Evolutionary conservation across 2,888 invertebrate species (phyloP), one percentile per base, ranked within the genome.

Genomic region (Drosophila prolongata): DNA sequence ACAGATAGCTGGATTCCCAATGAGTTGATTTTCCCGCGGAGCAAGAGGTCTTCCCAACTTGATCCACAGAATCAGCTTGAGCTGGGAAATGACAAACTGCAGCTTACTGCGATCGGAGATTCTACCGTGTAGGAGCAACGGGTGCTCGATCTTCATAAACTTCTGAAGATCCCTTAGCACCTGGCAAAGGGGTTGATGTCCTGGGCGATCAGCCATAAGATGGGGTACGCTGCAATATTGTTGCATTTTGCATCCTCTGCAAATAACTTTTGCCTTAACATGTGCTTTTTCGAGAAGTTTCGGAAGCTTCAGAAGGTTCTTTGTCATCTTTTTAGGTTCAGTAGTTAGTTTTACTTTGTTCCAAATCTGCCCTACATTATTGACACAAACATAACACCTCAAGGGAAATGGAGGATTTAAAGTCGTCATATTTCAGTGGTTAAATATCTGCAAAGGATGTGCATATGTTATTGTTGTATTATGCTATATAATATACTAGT

Each of bases 171-270:
- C 66, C 2, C 64, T 66, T 0, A 89, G 55, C 0, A 94, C 93
- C 43, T 93, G 92, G 86, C 96, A 96, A 13, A 92, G 75, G 3
- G 83, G 83, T 77, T 94, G 94, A 88, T 96, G 96, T 0, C 90
- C 89, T 50, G 93, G 93, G 95, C 95, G 95, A 87, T 96, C 94
- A 40, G 93, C 88, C 54, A 94, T 94, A 82, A 96, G 95, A 89
- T 96, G 96, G 11, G 94, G 94, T 72, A 93, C 93, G 61, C 92
- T 92, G 90, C 96, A 96, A 91, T 96, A 96, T 40, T 93, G 93
- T 9, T 94, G 93, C 19, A 93, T 82, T 75, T 93, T 94, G 87
- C 96, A 96, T 9, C 93, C 94, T 10, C 93, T 93, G 90, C 96
- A 96, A 75, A 71, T 11, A 0, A 79, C 30, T 13, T 11, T 40